phyloP scores from a whole-genome alignment of 2,113 vertebrate genomes.

The Andinoacara biseriatus region DNA sequence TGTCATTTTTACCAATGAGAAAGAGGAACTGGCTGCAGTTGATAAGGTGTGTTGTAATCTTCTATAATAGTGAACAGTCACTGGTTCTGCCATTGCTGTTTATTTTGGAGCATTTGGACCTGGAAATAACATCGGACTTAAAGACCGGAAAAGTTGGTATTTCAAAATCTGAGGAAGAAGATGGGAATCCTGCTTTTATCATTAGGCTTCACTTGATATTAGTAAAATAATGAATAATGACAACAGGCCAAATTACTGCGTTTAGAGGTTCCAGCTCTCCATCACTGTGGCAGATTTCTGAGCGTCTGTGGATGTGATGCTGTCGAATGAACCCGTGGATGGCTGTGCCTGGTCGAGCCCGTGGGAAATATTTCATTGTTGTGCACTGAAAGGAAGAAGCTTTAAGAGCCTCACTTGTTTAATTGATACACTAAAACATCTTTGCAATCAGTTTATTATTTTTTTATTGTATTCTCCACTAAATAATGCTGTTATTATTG shows the following conservation, averaged over 20 bases:
- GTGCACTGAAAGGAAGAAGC: slow-evolving; percentile 11
- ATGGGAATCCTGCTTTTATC: neutral
- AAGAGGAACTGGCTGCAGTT: no score
- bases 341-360: neutral
- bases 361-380: slow-evolving; percentile 29
- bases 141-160: neutral
- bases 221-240: neutral
- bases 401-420: slow-evolving; percentile 26
- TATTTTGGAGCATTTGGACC: no score
- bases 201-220: neutral
- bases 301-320: slow-evolving; percentile 6
- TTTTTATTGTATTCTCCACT: slow-evolving; percentile 45
- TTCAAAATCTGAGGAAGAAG: neutral
- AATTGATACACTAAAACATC: slow-evolving; percentile 3
- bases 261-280: no score
- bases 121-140: no score
- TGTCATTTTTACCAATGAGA: no score
- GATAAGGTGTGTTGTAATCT: no score
- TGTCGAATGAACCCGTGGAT: slow-evolving; percentile 5
- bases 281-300: neutral
- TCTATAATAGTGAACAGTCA: no score
- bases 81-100: no score
- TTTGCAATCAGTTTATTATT: slow-evolving; percentile 35
- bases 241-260: no score
- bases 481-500: slow-evolving; percentile 9